Conservation (phyloP, 2,113 vertebrate species). For the Turdus rufiventris region DNA sequence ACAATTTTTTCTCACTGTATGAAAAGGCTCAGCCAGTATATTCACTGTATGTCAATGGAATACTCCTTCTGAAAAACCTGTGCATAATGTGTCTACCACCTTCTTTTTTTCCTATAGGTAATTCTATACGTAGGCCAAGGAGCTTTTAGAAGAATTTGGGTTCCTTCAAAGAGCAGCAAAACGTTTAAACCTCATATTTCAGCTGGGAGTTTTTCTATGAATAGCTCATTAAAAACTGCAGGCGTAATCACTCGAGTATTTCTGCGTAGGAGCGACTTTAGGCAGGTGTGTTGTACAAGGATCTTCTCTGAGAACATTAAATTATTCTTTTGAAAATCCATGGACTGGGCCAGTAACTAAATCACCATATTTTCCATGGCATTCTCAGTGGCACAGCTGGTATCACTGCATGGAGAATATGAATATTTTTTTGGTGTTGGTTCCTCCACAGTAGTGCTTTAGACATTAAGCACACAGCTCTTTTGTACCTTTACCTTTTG, state of each 20-base stretch:
- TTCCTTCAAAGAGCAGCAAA: not conserved
- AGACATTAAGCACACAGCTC: not conserved
- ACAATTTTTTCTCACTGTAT: not conserved
- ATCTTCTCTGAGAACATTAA: not conserved
- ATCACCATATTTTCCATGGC: not conserved
- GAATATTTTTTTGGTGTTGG: not conserved
- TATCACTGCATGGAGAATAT: not conserved
- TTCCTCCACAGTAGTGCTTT: not conserved
- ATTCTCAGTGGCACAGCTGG: not conserved
- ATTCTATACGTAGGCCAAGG: not conserved
- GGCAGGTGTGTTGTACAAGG: not conserved
- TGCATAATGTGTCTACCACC: not conserved
- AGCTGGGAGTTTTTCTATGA: not conserved
- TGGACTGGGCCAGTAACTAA: not conserved
- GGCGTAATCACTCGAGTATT: not conserved
- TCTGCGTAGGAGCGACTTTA: not conserved
- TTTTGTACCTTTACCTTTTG: not conserved
- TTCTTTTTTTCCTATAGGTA: not conserved
- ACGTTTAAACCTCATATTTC: not conserved
- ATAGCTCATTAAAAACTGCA: not conserved
- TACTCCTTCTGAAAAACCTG: not conserved
- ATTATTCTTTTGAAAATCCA: not conserved
- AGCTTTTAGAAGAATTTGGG: not conserved
- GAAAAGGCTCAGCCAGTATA: not conserved
- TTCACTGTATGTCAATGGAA: not conserved